A percentile compares a stretch with the other conserved stretches of the same genome.
These are phyloP conservation scores for Endomychus coccineus DNA, from an alignment of 2,888 invertebrate species.

Conservation along the genomic window DNA sequence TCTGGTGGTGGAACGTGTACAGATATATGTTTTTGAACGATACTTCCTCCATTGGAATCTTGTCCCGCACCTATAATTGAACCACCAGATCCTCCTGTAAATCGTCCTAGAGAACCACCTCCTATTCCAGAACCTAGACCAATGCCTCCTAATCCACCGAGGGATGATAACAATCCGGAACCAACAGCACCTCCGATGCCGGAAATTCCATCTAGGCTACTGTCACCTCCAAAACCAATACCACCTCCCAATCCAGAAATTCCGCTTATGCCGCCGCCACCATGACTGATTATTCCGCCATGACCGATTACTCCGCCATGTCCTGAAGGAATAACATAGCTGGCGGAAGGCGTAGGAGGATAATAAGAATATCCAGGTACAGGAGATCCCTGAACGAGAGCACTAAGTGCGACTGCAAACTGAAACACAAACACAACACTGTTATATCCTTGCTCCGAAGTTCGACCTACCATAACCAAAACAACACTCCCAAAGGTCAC, in stretches of 20 bases:
- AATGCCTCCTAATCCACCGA: conserved; percentile 19
- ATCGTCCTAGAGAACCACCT: conserved; percentile 27
- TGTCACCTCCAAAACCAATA: not conserved
- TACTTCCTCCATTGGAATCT: conserved; percentile 43
- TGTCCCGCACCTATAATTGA: not conserved
- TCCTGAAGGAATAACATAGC: conserved; percentile 40
- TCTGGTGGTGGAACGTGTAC: conserved; percentile 83
- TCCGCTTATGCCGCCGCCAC: conserved; percentile 24
- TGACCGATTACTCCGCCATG: conserved; percentile 37
- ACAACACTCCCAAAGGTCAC: too few species aligned
- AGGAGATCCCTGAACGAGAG: conserved; percentile 54
- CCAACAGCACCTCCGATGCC: conserved; percentile 34
- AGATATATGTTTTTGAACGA: conserved; percentile 79
- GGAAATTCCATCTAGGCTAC: conserved; percentile 23
- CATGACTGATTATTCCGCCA: conserved; percentile 23
- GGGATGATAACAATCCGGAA: conserved; percentile 10
- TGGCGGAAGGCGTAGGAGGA: conserved; percentile 33
- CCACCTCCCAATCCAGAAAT: not conserved
- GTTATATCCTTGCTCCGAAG: too few species aligned
- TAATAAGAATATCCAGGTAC: conserved; percentile 57
- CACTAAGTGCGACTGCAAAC: conserved; percentile 45
- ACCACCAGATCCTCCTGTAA: conserved; percentile 25
- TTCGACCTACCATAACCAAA: too few species aligned
- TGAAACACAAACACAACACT: conserved; percentile 24
- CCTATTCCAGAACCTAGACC: conserved; percentile 17